These are phyloP conservation scores for Micrastur ruficollis DNA, from an alignment of 2,797 vertebrate species.

Conservation along the genomic window DNA sequence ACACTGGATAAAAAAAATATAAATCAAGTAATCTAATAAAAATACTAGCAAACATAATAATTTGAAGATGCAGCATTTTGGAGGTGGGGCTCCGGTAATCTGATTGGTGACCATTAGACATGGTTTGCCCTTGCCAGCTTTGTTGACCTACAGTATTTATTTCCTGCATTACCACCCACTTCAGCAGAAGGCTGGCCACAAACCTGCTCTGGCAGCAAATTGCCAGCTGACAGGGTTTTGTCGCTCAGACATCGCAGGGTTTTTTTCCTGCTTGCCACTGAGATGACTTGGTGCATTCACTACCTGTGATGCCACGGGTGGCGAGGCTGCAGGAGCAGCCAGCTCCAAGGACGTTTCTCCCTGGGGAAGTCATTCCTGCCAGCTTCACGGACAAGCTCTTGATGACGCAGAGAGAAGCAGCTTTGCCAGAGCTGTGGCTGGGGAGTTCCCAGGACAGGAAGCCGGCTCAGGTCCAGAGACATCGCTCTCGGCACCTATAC, in stretches of 20 bases:
- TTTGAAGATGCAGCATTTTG: not conserved
- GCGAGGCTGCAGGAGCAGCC: not conserved
- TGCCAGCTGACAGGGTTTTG: fast-evolving
- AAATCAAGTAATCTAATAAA: not conserved
- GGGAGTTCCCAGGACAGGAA: not conserved
- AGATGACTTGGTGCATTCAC: not conserved
- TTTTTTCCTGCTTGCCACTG: not conserved
- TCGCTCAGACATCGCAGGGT: not conserved
- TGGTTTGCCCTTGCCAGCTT: not conserved
- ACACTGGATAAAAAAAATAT: not conserved
- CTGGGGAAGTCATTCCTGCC: not conserved
- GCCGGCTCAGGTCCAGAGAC: fast-evolving
- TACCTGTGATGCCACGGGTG: fast-evolving
- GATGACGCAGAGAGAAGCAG: not conserved
- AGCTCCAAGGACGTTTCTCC: not conserved
- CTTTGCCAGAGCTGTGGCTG: not conserved
- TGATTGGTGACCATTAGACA: fast-evolving
- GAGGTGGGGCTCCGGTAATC: not conserved
- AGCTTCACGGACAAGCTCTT: not conserved
- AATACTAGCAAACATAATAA: not conserved
- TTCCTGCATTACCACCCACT: not conserved
- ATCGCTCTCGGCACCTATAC: fast-evolving
- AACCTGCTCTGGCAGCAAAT: not conserved
- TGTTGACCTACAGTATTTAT: not conserved
- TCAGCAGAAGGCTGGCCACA: not conserved